These are phyloP conservation scores for Beroe forskalii DNA, from an alignment of 37 sponge, comb jelly and placozoan species.

Conservation along the genomic window DNA sequence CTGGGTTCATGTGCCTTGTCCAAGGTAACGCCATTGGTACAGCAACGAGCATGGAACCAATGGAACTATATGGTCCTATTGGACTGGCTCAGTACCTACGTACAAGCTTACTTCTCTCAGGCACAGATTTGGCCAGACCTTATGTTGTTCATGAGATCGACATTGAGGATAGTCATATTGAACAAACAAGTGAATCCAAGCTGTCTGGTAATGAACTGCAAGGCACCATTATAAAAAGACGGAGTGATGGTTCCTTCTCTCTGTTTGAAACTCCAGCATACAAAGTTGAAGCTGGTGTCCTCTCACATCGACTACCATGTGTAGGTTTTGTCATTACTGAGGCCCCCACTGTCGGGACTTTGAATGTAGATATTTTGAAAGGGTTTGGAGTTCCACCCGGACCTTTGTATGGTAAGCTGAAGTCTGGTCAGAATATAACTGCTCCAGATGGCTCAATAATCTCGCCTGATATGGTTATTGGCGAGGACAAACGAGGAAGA, in stretches of 20 bases:
- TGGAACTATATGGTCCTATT: conserved; percentile 83
- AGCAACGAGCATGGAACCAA: conserved; percentile 60
- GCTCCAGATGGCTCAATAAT: conserved; percentile 72
- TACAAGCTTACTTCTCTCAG: conserved; percentile 73
- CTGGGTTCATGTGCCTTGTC: conserved; percentile 85
- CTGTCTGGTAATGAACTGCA: neutral
- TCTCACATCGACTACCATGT: conserved; percentile 78
- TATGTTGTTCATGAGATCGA: conserved; percentile 46
- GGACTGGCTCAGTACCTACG: conserved; percentile 81
- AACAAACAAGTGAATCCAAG: neutral
- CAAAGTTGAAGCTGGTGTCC: conserved; percentile 72
- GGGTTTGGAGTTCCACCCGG: conserved; percentile 78
- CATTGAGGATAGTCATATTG: neutral
- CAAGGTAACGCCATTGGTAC: conserved; percentile 7
- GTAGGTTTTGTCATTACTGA: conserved; percentile 86
- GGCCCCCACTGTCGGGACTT: conserved; percentile 76
- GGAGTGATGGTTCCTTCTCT: neutral
- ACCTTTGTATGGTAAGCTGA: conserved; percentile 81
- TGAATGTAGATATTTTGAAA: conserved; percentile 74
- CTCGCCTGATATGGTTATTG: conserved; percentile 73
- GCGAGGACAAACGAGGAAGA: conserved; percentile 74
- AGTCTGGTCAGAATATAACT: conserved; percentile 74
- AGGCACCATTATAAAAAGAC: neutral
- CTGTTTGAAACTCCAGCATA: conserved; percentile 72
- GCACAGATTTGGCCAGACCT: conserved; percentile 43